Conservation (phyloP, 1,140 invertebrate genomes). For the Phymastichus coffea region DNA sequence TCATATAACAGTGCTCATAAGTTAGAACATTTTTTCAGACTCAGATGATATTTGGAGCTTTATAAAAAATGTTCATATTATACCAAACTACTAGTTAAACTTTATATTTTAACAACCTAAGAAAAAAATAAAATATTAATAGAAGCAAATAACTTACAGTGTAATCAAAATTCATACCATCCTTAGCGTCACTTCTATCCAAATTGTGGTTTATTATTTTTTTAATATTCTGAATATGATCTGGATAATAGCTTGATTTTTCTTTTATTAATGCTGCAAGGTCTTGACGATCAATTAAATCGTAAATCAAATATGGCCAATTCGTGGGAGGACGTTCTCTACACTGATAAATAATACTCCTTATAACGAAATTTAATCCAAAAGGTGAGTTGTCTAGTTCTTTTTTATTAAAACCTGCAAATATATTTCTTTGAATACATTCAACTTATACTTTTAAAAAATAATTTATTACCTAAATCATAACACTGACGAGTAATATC, state of each 20-base stretch:
- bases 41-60: too few relatives aligned
- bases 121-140: constrained; percentile 1
- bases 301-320: constrained; percentile 76
- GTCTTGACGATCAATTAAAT: constrained; percentile 79
- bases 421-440: not conserved
- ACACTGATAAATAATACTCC: constrained; percentile 74
- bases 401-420: constrained; percentile 64
- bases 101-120: too few relatives aligned
- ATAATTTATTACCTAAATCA: constrained; percentile 46
- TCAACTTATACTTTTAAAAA: too few relatives aligned
- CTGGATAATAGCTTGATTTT: constrained; percentile 31
- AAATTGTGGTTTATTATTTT: constrained; percentile 1
- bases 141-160: constrained; percentile 35
- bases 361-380: constrained; percentile 72
- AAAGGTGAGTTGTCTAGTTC: constrained; percentile 76
- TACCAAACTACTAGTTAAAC: too few relatives aligned
- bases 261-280: constrained; percentile 62
- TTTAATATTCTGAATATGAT: constrained; percentile 15
- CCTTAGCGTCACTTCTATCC: constrained; percentile 58
- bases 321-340: constrained; percentile 73
- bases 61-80: too few relatives aligned
- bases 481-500: constrained; percentile 46
- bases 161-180: constrained; percentile 69
- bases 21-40: too few relatives aligned
- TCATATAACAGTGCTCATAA: too few relatives aligned